Conservation (phyloP, 2,113 vertebrate genomes). For the Hypomesus transpacificus region DNA sequence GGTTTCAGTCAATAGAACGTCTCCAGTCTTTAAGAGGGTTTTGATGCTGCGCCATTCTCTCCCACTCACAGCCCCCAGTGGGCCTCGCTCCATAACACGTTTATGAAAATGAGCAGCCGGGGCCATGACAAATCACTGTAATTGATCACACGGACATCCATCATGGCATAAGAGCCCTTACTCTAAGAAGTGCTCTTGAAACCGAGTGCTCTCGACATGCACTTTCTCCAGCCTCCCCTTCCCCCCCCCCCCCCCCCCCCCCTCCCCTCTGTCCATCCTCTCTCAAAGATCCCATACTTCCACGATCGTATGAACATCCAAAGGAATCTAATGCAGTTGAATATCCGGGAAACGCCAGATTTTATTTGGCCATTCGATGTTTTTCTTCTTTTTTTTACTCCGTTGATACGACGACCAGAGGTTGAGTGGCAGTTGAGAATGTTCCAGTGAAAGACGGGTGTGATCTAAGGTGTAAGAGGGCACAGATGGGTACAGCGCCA, state of each 20-base stretch:
- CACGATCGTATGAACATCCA: conserved; percentile 5
- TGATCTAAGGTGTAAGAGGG: too few species aligned
- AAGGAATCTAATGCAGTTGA: conserved; percentile 2
- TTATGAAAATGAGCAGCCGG: conserved; percentile 41
- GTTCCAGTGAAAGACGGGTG: conserved; percentile 10
- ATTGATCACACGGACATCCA: conserved; percentile 47
- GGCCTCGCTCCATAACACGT: conserved; percentile 24
- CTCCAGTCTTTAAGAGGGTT: background rate
- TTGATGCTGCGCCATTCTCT: background rate
- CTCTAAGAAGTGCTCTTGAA: conserved; percentile 34
- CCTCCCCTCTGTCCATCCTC: background rate
- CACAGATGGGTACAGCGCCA: background rate
- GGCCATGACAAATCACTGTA: conserved; percentile 40
- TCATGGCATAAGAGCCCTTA: conserved; percentile 47
- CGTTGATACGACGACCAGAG: conserved; percentile 24
- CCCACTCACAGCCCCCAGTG: background rate
- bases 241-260: background rate
- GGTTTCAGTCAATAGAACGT: conserved; percentile 2
- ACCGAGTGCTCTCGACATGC: conserved; percentile 21
- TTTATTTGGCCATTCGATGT: background rate
- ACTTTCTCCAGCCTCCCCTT: background rate
- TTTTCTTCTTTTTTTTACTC: conserved; percentile 12
- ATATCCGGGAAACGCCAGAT: conserved; percentile 3
- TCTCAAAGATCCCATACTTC: background rate
- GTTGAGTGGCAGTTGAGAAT: conserved; percentile 29